Evolutionary conservation across 2,113 vertebrate species (phyloP).

Genomic region (Physeter macrocephalus): DNA sequence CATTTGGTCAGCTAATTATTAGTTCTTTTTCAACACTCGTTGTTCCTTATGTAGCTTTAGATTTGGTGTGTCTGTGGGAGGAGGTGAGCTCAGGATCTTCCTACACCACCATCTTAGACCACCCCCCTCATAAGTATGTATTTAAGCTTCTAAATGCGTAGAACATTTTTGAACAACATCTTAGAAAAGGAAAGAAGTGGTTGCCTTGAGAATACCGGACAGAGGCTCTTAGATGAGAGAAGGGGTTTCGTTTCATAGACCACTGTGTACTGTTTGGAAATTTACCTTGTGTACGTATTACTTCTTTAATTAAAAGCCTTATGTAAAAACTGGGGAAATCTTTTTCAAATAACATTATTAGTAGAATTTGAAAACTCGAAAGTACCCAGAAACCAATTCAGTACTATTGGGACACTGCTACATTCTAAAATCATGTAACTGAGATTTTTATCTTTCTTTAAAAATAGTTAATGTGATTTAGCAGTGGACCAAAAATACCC

Average conservation of each 20-base stretch:
- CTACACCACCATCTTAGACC: not conserved
- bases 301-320: not conserved
- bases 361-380: not conserved
- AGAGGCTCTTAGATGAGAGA: not conserved
- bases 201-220: not conserved
- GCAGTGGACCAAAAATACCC: not conserved
- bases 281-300: not conserved
- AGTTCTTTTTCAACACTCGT: not conserved
- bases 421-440: not conserved
- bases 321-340: not conserved
- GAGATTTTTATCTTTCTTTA: not conserved
- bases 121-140: rapidly evolving
- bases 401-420: not conserved
- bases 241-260: not conserved
- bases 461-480: not conserved
- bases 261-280: not conserved
- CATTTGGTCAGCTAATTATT: not conserved
- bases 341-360: not conserved
- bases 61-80: not conserved
- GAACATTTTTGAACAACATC: not conserved
- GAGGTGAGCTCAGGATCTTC: not conserved
- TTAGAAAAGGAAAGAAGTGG: not conserved
- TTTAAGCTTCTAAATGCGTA: not conserved
- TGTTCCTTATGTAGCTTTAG: not conserved
- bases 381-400: not conserved